A percentile compares a stretch with the other conserved stretches of the same genome.
These are phyloP conservation scores for Tetraodon nigroviridis DNA, from an alignment of 2,113 vertebrate species.

Conservation along the genomic window DNA sequence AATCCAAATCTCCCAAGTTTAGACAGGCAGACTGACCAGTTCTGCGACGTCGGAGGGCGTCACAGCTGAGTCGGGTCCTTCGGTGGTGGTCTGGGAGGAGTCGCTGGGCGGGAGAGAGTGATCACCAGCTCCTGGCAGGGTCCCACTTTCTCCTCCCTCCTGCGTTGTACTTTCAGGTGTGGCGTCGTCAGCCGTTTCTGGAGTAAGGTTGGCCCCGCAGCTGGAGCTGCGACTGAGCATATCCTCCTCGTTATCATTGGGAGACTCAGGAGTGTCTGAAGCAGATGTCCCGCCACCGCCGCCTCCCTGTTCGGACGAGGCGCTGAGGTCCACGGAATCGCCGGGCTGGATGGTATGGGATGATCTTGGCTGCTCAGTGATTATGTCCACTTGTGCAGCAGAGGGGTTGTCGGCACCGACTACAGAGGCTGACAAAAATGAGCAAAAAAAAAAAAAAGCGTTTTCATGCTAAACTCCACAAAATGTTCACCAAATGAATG, in stretches of 20 bases:
- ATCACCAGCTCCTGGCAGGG: conserved; percentile 39
- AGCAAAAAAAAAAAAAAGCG: background rate
- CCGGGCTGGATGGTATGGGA: conserved; percentile 85
- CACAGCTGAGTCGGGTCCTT: conserved; percentile 94
- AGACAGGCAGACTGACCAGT: conserved; percentile 82
- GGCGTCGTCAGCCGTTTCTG: conserved; percentile 74
- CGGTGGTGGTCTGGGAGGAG: conserved; percentile 96
- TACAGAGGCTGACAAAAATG: conserved; percentile 69
- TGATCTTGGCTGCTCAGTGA: conserved; percentile 92
- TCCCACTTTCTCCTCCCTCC: conserved; percentile 49
- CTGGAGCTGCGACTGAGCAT: conserved; percentile 89
- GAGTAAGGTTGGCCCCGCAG: conserved; percentile 78
- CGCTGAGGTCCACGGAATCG: conserved; percentile 83
- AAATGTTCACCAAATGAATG: background rate
- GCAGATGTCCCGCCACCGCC: conserved; percentile 72
- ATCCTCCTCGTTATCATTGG: conserved; percentile 72
- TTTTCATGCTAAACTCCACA: background rate
- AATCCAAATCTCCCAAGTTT: background rate
- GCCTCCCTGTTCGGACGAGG: conserved; percentile 79
- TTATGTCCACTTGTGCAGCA: conserved; percentile 81
- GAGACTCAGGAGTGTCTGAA: conserved; percentile 64
- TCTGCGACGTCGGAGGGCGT: conserved; percentile 96
- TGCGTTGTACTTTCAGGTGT: conserved; percentile 55
- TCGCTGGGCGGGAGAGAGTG: conserved; percentile 90
- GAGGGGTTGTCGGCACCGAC: conserved; percentile 77